Base-by-base conservation (phyloP, 2,797 vertebrate genomes). In the Cryptoblepharus egeriae region DNA sequence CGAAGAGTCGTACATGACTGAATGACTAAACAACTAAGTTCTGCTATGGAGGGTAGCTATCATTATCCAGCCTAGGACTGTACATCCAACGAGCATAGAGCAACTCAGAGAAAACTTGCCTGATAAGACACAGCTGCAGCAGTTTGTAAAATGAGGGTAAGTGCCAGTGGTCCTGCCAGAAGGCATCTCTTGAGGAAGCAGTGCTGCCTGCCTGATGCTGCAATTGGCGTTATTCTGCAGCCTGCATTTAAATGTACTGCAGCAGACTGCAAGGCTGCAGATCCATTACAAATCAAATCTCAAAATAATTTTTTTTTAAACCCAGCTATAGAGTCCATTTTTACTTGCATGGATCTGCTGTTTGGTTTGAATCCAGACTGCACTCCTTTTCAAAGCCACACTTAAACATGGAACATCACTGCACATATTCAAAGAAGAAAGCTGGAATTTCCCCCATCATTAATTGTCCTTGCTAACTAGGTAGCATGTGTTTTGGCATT, bases 241-340 rank as follows among this genome's bases (percentile, higher is more conserved):
- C 63, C 63, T 73, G 71, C 37, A 81, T 74, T 84, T 74, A 84
- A 84, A 60, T 79, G 37, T 26, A 84, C 76, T 84, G 82, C 82
- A 84, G 82, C 76, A 84, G 52, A 60, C 58, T 35, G 37, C 70
- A 79, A 55, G 73, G 49, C 52, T 72, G 68, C 68, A 58, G 28
- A 42, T 84, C 52, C 35, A 11, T 58, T 79, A 79, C 58, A 67
- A 64, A n/a, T 52, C 42, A 67, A 58, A 73, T 32, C 65, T 37
- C 61, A 39, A 16, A 12, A n/a, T 65, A n/a, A 60, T 67, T 42
- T 67, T 64, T n/a, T 22, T 65, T n/a, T 16, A 78, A 73, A 67
- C 64, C 52, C 45, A 61, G 52, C 52, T 18, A 5, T 79, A 49
- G 52, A 79, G 18, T 74, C 64, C n/a, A 67, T 73, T 79, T 81